Conservation (phyloP, 1,140 invertebrate species). For the Zaprionus ghesquierei region DNA sequence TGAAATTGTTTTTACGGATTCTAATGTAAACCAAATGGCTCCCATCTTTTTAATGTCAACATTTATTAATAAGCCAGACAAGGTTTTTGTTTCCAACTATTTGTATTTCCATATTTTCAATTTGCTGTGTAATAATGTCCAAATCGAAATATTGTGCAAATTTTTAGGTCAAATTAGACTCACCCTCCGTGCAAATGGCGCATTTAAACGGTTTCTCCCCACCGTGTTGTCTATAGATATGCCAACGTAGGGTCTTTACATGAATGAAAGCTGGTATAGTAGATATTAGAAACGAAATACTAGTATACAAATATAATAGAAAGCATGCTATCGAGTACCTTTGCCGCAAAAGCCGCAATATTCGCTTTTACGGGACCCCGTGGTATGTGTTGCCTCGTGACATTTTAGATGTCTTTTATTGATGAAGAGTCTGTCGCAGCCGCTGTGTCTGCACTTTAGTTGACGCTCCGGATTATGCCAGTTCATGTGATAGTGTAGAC, state of each 20-base stretch:
- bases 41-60: background rate
- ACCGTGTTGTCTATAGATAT: slow-evolving; percentile 74
- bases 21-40: background rate
- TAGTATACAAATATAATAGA: background rate
- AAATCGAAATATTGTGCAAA: slow-evolving; percentile 1
- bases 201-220: slow-evolving; percentile 78
- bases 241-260: slow-evolving; percentile 75
- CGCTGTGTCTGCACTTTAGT: slow-evolving; percentile 60
- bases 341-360: slow-evolving; percentile 73
- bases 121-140: background rate
- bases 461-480: slow-evolving; percentile 76
- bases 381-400: slow-evolving; percentile 71
- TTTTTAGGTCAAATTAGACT: slow-evolving; percentile 27
- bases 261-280: slow-evolving; percentile 66
- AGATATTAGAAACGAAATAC: background rate
- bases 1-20: background rate
- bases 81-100: background rate
- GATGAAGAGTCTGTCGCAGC: slow-evolving; percentile 74
- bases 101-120: background rate
- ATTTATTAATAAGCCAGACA: background rate
- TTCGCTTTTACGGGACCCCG: slow-evolving; percentile 66
- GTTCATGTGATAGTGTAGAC: slow-evolving; percentile 77
- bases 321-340: slow-evolving; percentile 23
- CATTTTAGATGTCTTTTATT: slow-evolving; percentile 72
- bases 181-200: slow-evolving; percentile 71